phyloP scores from a whole-genome alignment of 2,888 invertebrate genomes.

The Resseliella maxima region DNA sequence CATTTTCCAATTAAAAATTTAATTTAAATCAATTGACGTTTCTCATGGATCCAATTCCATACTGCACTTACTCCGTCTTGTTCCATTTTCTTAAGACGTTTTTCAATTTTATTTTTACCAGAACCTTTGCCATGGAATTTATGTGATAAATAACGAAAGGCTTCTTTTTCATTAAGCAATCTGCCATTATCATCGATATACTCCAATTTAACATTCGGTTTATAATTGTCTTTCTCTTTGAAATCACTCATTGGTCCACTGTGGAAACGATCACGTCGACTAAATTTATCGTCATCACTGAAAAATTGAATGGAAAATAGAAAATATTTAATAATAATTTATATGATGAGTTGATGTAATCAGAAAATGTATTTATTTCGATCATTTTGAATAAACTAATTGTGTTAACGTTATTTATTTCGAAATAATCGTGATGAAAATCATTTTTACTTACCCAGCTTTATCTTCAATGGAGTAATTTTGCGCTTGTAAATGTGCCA shows the following conservation, averaged over 20 bases:
- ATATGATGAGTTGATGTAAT: not conserved
- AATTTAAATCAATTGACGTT: not conserved
- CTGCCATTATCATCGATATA: slow-evolving; percentile 98
- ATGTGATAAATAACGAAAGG: slow-evolving; percentile 94
- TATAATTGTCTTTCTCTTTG: slow-evolving; percentile 89
- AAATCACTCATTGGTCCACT: slow-evolving; percentile 90
- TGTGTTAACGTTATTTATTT: too few species aligned
- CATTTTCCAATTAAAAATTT: not conserved
- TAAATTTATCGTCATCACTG: slow-evolving; percentile 83
- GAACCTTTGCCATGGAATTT: slow-evolving; percentile 99
- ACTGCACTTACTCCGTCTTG: slow-evolving; percentile 82
- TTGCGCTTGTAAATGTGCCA: slow-evolving; percentile 81
- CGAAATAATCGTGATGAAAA: too few species aligned
- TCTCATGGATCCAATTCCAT: slow-evolving; percentile 44
- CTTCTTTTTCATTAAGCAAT: slow-evolving; percentile 92
- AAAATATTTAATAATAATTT: too few species aligned
- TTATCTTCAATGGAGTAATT: slow-evolving; percentile 86
- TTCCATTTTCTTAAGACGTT: slow-evolving; percentile 91
- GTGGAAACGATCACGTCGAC: slow-evolving; percentile 77
- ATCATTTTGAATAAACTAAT: too few species aligned
- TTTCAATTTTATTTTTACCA: slow-evolving; percentile 98
- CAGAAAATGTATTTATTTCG: not conserved
- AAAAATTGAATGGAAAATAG: slow-evolving; percentile 59
- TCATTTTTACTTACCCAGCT: slow-evolving; percentile 69
- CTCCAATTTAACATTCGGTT: slow-evolving; percentile 93